Conservation (phyloP, 2,888 invertebrate genomes). For the Oligia strigilis region DNA sequence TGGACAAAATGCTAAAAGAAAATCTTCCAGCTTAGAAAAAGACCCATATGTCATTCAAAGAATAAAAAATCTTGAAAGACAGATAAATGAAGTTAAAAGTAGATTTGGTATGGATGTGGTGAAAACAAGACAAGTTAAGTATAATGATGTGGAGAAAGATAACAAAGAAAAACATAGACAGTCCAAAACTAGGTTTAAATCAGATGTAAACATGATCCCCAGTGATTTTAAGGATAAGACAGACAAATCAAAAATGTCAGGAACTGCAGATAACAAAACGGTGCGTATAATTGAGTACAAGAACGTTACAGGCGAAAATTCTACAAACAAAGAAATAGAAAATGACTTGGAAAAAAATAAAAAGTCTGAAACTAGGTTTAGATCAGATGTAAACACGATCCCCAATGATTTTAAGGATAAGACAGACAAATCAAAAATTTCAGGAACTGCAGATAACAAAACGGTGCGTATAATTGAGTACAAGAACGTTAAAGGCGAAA, state of each 20-base stretch:
- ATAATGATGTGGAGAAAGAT: neutral
- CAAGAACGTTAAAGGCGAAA: neutral
- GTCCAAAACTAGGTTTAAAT: neutral
- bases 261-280: neutral
- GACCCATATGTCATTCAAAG: conserved; percentile 3
- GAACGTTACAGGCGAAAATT: neutral
- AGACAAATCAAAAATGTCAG: neutral
- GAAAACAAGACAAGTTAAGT: neutral
- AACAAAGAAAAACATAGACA: neutral
- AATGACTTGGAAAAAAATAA: neutral
- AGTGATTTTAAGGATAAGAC: neutral
- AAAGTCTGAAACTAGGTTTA: neutral
- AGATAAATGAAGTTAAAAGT: neutral
- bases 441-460: neutral
- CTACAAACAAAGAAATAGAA: neutral
- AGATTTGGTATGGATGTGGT: neutral
- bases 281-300: neutral
- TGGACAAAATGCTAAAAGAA: neutral
- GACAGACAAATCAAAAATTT: too few relatives aligned
- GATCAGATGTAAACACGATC: neutral
- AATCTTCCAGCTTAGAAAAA: neutral
- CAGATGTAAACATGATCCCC: neutral
- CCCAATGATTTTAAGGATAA: neutral
- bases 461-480: neutral
- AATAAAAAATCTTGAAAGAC: conserved; percentile 14